Base-by-base conservation (phyloP, 1,140 invertebrate genomes). In the Theocolax elegans region DNA sequence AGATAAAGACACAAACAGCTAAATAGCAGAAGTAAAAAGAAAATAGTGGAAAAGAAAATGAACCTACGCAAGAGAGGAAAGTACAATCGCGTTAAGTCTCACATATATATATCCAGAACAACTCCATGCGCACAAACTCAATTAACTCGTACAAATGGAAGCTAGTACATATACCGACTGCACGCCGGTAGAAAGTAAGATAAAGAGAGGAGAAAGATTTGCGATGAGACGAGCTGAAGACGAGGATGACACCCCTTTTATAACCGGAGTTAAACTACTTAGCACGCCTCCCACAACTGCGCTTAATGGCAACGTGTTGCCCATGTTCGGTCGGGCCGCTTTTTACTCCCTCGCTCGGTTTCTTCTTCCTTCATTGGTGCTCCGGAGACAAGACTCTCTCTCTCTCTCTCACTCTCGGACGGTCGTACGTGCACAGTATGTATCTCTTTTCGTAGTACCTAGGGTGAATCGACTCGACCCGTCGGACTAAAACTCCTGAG, bases 271-370 rank as follows among this genome's bases (percentile, higher is more conserved):
- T 68, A 59, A 64, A 60, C 72, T 71, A 65, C 54, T 71, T 71
- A 63, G 40, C 46, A 64, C 64, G 54, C 62, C 66, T 63, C 59
- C 67, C 53, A 59, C 69, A 69, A 53, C 71, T 67, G 69, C 56
- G 46, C 51, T 66, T 74, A 74, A 71, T 67, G 73, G 72, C 67
- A 74, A 69, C 72, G 67, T 71, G 74, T 72, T 69, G 69, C 59
- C 49, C 58, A 54, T 69, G 58, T 49, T 69, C 31, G 53, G 17
- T 35, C 42, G 58, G 10, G 51, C 67, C 49, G 19, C 67, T 69
- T 69, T 69, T 69, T 69, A 31, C 53, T 6, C 63, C 51, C 13
- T 15, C 51, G 23, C 31, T 29, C 17, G 17, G 12, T 23, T 53
- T 48, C 35, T 19, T 70, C 29, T 31, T 58, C 44, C 53, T 66